Percentiles rank a stretch among this genome's conserved stretches.
These are phyloP conservation scores for Lerema accius DNA, from an alignment of 1,140 invertebrate species.

Conservation along the genomic window DNA sequence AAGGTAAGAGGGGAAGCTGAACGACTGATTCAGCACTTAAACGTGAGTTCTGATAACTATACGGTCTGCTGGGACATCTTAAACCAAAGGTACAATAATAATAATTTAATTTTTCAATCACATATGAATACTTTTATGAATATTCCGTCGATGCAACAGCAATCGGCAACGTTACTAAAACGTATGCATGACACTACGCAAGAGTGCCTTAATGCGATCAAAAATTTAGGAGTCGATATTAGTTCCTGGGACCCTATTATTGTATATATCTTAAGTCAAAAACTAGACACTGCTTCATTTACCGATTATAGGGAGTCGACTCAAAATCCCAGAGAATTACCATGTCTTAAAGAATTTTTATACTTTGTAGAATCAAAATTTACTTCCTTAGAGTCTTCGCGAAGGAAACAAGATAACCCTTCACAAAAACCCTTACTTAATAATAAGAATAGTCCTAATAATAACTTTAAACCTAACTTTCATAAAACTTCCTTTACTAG, in stretches of 20 bases:
- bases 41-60: constrained; percentile 35
- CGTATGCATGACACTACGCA: constrained; percentile 36
- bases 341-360: constrained; percentile 34
- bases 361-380: constrained; percentile 37
- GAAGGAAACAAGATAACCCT: constrained; percentile 21
- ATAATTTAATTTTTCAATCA: constrained; percentile 33
- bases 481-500: not conserved
- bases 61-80: constrained; percentile 32
- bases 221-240: constrained; percentile 34
- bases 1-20: constrained; percentile 35
- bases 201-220: constrained; percentile 39
- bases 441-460: constrained; percentile 5
- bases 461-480: not conserved
- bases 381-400: constrained; percentile 32
- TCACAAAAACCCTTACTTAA: not conserved
- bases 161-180: constrained; percentile 21
- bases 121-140: constrained; percentile 35
- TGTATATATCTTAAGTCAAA: constrained; percentile 36
- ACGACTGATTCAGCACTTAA: constrained; percentile 36
- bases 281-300: constrained; percentile 36
- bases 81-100: constrained; percentile 36
- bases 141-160: constrained; percentile 35
- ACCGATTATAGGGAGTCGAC: constrained; percentile 31
- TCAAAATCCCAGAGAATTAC: constrained; percentile 36
- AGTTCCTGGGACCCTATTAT: constrained; percentile 35